Evolutionary conservation across 2,797 vertebrate genomes (phyloP), one percentile per base, ranked within the genome.

Genomic region (Heterohyrax brucei): DNA sequence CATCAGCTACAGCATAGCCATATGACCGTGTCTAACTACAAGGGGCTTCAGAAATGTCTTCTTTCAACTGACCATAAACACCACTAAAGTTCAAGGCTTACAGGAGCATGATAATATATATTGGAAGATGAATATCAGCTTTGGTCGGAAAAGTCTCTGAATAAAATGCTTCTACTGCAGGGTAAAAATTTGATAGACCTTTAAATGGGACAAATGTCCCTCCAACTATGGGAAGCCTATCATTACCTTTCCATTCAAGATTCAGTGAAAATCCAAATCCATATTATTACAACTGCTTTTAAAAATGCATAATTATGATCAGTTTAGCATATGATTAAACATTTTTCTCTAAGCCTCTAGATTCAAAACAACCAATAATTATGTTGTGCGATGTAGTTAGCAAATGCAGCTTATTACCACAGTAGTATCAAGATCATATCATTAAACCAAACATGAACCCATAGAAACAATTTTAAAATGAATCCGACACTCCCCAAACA

Each of bases 351-450:
- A 72, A 90, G 66, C 91, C 44, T 96, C 96, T 94, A 96, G 75
- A 85, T 80, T 72, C 79, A 93, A 96, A 96, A 87, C 75, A 97
- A 96, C 89, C 70, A 94, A 86, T 96, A 96, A 97, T 96, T 97
- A 97, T 64, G 75, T 95, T 81, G 64, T 83, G 56, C 68, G 90
- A 77, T 62, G 85, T 73, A 94, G 39, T 97, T 96, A 88, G 73
- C 30, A 96, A 95, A 96, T 94, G 72, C 6, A 93, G 77, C 73
- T 91, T 94, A 92, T 94, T 96, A 93, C 75, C 53, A 93, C 93
- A 97, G 93, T 93, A 96, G 89, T 86, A 95, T 75, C 13, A 77
- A 93, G 84, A 91, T 94, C 46, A 78, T 94, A 95, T 87, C 44
- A 93, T 97, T 93, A 96, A 82, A 73, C 26, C 59, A 95, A 94